Evolutionary conservation across 2,113 vertebrate genomes (phyloP).

Genomic region (Oplegnathus fasciatus): DNA sequence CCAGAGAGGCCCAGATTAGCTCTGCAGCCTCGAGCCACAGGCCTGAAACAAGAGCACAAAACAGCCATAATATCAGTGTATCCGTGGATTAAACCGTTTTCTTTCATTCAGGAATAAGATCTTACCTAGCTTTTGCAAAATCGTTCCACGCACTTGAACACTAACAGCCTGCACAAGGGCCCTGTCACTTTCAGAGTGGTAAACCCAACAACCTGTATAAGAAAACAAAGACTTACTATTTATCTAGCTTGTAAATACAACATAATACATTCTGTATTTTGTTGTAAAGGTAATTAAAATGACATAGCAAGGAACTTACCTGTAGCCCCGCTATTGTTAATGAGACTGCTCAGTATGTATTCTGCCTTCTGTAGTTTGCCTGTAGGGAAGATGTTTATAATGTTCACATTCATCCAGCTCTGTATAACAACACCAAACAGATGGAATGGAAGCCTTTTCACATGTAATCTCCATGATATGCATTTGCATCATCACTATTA

Average conservation of each 20-base stretch:
- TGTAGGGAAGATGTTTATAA: conserved; percentile 62
- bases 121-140: conserved; percentile 94
- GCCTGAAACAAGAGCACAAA: conserved; percentile 82
- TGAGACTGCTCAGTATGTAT: conserved; percentile 92
- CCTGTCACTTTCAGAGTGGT: conserved; percentile 87
- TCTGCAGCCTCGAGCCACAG: conserved; percentile 96
- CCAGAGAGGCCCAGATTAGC: conserved; percentile 91
- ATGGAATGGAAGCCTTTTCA: not conserved
- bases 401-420: not conserved
- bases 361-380: conserved; percentile 96
- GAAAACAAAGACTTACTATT: not conserved
- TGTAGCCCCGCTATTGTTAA: conserved; percentile 88
- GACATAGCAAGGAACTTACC: conserved; percentile 76
- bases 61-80: too few species aligned
- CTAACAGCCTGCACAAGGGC: conserved; percentile 94
- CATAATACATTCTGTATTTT: not conserved
- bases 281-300: not conserved
- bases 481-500: not conserved
- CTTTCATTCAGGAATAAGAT: accelerated
- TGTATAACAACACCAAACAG: not conserved
- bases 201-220: conserved; percentile 89
- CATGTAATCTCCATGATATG: not conserved
- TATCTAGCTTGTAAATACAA: not conserved
- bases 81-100: not conserved
- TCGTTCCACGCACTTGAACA: conserved; percentile 93